These are phyloP conservation scores for Aptenodytes forsteri DNA, from an alignment of 2,113 vertebrate species.

Conservation along the genomic window DNA sequence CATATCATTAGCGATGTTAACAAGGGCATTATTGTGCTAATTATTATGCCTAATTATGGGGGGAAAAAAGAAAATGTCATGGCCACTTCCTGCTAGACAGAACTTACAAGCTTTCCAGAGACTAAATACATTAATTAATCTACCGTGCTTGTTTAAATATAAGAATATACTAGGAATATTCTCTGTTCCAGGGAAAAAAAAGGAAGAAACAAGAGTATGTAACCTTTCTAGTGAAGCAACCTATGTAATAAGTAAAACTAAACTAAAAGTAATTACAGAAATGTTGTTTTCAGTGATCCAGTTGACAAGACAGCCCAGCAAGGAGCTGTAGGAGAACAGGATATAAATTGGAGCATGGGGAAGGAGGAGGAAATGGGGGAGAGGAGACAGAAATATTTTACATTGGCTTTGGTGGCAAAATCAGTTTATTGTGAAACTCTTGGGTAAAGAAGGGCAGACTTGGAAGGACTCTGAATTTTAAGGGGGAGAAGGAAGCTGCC, in stretches of 20 bases:
- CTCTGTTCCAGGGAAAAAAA: not conserved
- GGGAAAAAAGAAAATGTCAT: not conserved
- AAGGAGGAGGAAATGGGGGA: not conserved
- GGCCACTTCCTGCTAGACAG: conserved; percentile 19
- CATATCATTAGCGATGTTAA: conserved; percentile 32
- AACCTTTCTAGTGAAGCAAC: not conserved
- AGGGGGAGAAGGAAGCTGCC: not conserved
- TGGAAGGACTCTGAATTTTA: not conserved
- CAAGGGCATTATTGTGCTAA: conserved; percentile 41
- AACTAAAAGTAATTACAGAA: not conserved
- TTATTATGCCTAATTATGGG: conserved; percentile 43
- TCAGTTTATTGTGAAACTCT: not conserved
- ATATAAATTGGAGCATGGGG: accelerated
- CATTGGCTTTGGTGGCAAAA: not conserved
- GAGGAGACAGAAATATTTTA: not conserved
- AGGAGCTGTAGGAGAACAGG: not conserved
- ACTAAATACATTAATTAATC: conserved; percentile 40
- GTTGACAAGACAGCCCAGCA: not conserved
- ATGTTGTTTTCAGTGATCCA: not conserved
- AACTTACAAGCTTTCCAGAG: not conserved
- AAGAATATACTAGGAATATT: not conserved
- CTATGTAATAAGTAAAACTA: not conserved
- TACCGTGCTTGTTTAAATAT: not conserved
- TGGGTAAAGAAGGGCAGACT: not conserved
- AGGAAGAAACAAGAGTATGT: not conserved